Base-by-base conservation (phyloP, 64 coral and sea anemone species). In the Trachythela sp. region DNA sequence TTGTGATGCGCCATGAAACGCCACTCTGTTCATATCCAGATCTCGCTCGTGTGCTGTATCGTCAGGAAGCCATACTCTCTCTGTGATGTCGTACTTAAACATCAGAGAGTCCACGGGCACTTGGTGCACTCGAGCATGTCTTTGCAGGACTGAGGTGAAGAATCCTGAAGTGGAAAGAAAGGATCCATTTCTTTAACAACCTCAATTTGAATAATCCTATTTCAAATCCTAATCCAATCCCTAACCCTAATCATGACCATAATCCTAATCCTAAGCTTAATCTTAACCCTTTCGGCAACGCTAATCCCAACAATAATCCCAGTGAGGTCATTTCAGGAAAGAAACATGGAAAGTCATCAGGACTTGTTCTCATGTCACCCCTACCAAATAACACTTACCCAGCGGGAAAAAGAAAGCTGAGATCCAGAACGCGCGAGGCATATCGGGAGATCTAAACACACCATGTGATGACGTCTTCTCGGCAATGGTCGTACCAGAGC, bases 331-430 rank as follows among this genome's bases (percentile, higher is more conserved):
- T n/a, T n/a, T n/a, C n/a, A n/a, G n/a, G n/a, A n/a, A n/a, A n/a
- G n/a, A n/a, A n/a, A n/a, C n/a, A n/a, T n/a, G n/a, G n/a, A n/a
- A n/a, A n/a, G n/a, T n/a, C n/a, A n/a, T n/a, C n/a, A n/a, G n/a
- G n/a, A n/a, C n/a, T n/a, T n/a, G n/a, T n/a, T n/a, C n/a, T n/a
- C n/a, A n/a, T n/a, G n/a, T n/a, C n/a, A n/a, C n/a, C n/a, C n/a
- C n/a, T n/a, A 45, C 11, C 42, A 45, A 11, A 11, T 45, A 4
- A 11, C 11, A 45, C 42, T 86, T 26, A 99, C 96, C 96, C 93
- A 94, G 93, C 30, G 96, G 96, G 50, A 91, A 95, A 85, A 99
- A 94, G 70, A 99, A 99, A 2, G 96, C 96, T 4, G 96, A 89
- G 32, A 99, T 40, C 96, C 96, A 99, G 58, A 94, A 99, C 36